A percentile compares a stretch with the other conserved stretches of the same genome.
These are phyloP conservation scores for Penelope pileata DNA, from an alignment of 2,113 vertebrate species.

Conservation along the genomic window DNA sequence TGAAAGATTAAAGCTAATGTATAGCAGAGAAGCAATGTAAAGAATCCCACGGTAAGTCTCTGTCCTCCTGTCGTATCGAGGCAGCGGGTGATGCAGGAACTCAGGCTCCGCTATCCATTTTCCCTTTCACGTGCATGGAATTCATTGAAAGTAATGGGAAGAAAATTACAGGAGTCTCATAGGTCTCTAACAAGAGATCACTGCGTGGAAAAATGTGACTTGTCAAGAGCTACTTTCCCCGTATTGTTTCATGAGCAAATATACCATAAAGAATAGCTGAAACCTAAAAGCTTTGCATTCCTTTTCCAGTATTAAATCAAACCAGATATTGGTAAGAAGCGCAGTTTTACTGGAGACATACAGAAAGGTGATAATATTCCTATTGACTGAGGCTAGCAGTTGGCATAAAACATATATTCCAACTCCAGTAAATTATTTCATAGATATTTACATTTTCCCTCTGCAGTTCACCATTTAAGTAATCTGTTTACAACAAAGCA, in stretches of 20 bases:
- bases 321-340: conserved; percentile 73
- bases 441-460: background rate
- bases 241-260: conserved; percentile 70
- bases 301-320: conserved; percentile 74
- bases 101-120: conserved; percentile 53
- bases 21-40: conserved; percentile 69
- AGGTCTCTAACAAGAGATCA: conserved; percentile 76
- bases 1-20: conserved; percentile 75
- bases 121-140: conserved; percentile 74
- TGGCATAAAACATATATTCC: background rate
- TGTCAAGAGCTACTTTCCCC: conserved; percentile 72
- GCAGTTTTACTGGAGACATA: conserved; percentile 60
- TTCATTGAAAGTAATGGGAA: conserved; percentile 78
- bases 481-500: background rate
- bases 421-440: background rate
- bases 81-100: conserved; percentile 40
- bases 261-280: conserved; percentile 62
- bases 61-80: conserved; percentile 61
- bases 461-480: background rate
- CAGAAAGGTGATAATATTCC: conserved; percentile 56
- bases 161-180: conserved; percentile 76
- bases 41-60: conserved; percentile 64
- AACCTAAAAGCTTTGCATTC: conserved; percentile 68
- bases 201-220: conserved; percentile 77
- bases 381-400: conserved; percentile 29